Percentiles rank a stretch among this genome's conserved stretches.
phyloP scores from a whole-genome alignment of 23 tunicate species.

The Styela plicata region DNA sequence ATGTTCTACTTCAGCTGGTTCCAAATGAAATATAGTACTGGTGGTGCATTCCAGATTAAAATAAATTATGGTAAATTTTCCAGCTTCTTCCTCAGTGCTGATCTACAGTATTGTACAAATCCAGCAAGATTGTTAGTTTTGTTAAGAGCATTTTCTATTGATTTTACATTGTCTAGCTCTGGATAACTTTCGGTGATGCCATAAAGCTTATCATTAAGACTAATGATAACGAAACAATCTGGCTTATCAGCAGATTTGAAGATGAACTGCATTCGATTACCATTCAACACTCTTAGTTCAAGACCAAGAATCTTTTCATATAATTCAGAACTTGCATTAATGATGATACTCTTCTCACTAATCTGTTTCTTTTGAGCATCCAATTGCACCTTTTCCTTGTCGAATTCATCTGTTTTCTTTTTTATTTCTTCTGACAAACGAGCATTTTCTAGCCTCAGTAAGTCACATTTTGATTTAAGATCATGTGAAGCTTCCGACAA shows the following conservation, averaged over 20 bases:
- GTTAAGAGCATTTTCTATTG: slow-evolving; percentile 45
- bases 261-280: slow-evolving; percentile 55
- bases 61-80: not conserved
- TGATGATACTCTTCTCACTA: not conserved
- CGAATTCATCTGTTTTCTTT: not conserved
- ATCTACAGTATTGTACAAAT: slow-evolving; percentile 39
- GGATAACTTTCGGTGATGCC: slow-evolving; percentile 47
- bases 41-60: too few relatives aligned
- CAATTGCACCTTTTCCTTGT: not conserved
- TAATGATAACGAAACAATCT: slow-evolving; percentile 44
- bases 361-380: not conserved
- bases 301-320: slow-evolving; percentile 31
- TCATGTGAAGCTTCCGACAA: not conserved
- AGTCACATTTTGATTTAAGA: not conserved
- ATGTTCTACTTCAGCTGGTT: too few relatives aligned
- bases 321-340: not conserved
- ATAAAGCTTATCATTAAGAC: slow-evolving; percentile 37
- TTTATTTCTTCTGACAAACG: not conserved
- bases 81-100: not conserved
- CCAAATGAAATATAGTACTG: too few relatives aligned
- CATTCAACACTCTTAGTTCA: slow-evolving; percentile 38
- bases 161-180: slow-evolving; percentile 21
- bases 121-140: slow-evolving; percentile 63
- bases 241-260: slow-evolving; percentile 35
- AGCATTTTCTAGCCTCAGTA: not conserved